Evolutionary conservation across 2,888 invertebrate species (phyloP).

Genomic region (Limnephilus marmoratus): DNA sequence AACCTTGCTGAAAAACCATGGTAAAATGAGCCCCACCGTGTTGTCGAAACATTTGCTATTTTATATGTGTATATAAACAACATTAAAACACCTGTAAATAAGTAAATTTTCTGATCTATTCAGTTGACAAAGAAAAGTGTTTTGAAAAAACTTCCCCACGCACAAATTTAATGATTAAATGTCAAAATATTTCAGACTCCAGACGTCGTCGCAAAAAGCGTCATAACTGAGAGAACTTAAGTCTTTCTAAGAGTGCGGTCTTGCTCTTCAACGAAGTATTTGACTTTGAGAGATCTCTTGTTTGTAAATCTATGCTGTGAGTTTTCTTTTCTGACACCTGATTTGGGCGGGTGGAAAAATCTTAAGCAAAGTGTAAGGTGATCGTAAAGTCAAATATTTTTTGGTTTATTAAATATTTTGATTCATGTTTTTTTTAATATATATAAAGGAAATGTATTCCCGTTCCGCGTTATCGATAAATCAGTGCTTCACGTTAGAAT

Average conservation of each 20-base stretch:
- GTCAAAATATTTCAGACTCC: background rate
- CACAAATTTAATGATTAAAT: background rate
- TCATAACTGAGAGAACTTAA: background rate
- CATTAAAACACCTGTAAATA: background rate
- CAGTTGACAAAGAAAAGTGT: background rate
- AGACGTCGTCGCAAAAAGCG: background rate
- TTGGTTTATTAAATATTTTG: too few species aligned
- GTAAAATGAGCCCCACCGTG: too few species aligned
- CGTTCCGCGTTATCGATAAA: too few species aligned
- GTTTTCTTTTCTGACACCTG: background rate
- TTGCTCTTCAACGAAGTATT: background rate
- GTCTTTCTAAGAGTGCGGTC: background rate
- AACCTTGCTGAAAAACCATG: too few species aligned
- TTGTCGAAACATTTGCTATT: too few species aligned
- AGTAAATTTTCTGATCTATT: background rate
- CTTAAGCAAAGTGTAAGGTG: background rate
- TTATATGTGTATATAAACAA: background rate
- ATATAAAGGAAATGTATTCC: too few species aligned
- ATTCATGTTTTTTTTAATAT: too few species aligned
- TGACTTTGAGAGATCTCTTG: background rate
- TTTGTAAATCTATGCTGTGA: background rate
- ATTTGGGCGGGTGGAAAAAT: background rate
- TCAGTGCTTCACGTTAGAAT: too few species aligned
- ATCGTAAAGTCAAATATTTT: too few species aligned
- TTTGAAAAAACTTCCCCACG: background rate